Evolutionary conservation across 2,113 vertebrate genomes (phyloP).

Genomic region (Colossoma macropomum): DNA sequence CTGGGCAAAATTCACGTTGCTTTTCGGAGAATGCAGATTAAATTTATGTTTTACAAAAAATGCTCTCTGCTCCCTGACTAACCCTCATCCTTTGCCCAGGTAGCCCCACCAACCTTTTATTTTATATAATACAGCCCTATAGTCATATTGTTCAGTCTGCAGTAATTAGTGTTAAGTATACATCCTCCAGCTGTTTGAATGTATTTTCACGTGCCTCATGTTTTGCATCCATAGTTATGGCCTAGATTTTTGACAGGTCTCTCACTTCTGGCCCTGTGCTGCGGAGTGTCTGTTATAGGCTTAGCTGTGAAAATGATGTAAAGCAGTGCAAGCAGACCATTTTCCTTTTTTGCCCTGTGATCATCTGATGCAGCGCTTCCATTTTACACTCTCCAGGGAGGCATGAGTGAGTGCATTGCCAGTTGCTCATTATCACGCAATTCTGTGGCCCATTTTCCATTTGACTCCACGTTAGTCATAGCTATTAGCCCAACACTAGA

Average conservation of each 20-base stretch:
- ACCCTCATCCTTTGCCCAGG: too few species aligned
- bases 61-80: too few species aligned
- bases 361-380: conserved; percentile 55
- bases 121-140: too few species aligned
- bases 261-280: not conserved
- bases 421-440: conserved; percentile 37
- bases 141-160: too few species aligned
- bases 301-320: conserved; percentile 59
- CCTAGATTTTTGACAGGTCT: not conserved
- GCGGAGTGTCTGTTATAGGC: not conserved
- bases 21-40: too few species aligned
- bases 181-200: too few species aligned
- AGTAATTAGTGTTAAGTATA: too few species aligned
- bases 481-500: conserved; percentile 25
- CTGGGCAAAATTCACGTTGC: too few species aligned
- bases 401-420: conserved; percentile 2
- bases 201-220: not conserved
- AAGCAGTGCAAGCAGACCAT: conserved; percentile 54
- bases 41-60: too few species aligned
- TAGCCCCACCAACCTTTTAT: too few species aligned
- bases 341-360: not conserved
- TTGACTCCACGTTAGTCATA: conserved; percentile 20
- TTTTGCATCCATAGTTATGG: not conserved
- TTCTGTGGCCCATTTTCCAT: conserved; percentile 22
- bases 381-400: conserved; percentile 43